Evolutionary conservation across 2,888 invertebrate genomes (phyloP), one percentile per base, ranked within the genome.

Genomic region (Drosophila sordidula): DNA sequence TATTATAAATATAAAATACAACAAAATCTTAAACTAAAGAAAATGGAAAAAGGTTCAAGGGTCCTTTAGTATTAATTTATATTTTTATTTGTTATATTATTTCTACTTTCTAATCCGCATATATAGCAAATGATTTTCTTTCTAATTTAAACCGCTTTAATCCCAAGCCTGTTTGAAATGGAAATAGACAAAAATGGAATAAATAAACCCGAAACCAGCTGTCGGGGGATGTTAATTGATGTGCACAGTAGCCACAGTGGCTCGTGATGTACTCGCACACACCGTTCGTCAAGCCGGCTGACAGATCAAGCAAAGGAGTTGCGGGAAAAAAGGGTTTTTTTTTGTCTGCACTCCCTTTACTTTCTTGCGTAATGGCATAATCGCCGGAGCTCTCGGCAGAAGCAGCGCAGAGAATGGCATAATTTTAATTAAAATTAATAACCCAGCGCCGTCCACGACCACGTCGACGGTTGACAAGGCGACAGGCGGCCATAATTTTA

Each of bases 361-460:
- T 39, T 46, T 34, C 42, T 47, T 52, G 26, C 34, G 11, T 59
- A 70, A 70, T 69, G 73, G 65, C 73, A 70, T 70, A 85, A 75
- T 80, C 84, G 69, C 51, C 34, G 45, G 34, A 38, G 45, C 58
- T 64, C 47, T 72, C 44, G 44, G 62, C 51, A 52, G 52, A 52
- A 62, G 66, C 50, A 44, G 58, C 57, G 71, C 87, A 80, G 69
- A 69, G 78, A 78, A 76, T 77, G 86, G 71, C 77, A 85, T 85
- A 87, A 79, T 84, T 89, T 86, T 86, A 89, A 89, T 87, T 89
- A 87, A 89, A 89, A 89, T 87, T 87, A 87, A 87, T 87, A 89
- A 82, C 89, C 74, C 69, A 64, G 59, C 51, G 63, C 47, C 62
- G 46, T 67, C 39, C 18, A 26, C 22, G 49, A 18, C n/a, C 1